Percentiles rank a stretch among this genome's conserved stretches.
These are phyloP conservation scores for Hydriomena furcata DNA, from an alignment of 2,888 invertebrate species.

Conservation along the genomic window DNA sequence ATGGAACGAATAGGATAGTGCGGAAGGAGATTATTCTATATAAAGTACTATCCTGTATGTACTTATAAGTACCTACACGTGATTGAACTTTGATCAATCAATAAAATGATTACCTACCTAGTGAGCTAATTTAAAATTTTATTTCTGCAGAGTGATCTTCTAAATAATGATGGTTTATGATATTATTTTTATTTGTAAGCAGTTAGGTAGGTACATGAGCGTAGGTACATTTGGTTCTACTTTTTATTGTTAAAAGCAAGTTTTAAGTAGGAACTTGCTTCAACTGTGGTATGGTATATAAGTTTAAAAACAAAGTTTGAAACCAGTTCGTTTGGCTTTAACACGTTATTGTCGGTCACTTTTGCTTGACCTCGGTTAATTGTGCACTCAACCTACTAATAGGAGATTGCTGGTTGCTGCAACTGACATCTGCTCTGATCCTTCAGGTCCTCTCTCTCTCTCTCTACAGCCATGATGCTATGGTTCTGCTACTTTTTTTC, in stretches of 20 bases:
- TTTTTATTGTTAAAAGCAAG: too few relatives aligned
- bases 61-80: not conserved
- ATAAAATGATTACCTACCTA: not conserved
- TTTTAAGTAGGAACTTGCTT: too few relatives aligned
- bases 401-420: too few relatives aligned
- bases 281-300: slow-evolving; percentile 8
- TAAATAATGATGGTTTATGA: too few relatives aligned
- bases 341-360: not conserved
- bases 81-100: not conserved
- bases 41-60: not conserved
- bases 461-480: not conserved
- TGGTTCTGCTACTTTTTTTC: too few relatives aligned
- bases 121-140: too few relatives aligned
- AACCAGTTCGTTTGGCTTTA: slow-evolving; percentile 5
- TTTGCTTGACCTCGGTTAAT: not conserved
- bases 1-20: not conserved
- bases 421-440: not conserved
- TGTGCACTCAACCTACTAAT: not conserved
- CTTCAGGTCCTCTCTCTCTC: slow-evolving; percentile 2
- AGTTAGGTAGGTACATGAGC: too few relatives aligned
- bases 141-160: too few relatives aligned
- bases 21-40: not conserved
- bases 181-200: too few relatives aligned
- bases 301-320: slow-evolving; percentile 1
- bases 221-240: too few relatives aligned